Conservation (phyloP, 2,797 vertebrate species). For the Propithecus deckenii region DNA sequence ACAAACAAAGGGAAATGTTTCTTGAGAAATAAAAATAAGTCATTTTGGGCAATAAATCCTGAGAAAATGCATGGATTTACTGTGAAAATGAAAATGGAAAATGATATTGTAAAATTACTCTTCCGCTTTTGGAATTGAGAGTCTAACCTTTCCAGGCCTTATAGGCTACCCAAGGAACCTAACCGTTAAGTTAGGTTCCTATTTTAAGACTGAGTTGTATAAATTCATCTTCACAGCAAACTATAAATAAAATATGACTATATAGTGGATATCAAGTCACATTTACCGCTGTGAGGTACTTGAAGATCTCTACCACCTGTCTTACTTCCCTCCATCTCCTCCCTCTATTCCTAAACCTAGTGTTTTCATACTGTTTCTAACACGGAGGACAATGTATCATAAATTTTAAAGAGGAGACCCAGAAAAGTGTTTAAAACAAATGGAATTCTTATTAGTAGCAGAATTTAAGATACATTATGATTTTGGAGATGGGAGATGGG, state of each 20-base stretch:
- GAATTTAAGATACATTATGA: not conserved
- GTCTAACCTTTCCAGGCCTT: not conserved
- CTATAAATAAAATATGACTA: not conserved
- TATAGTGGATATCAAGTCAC: not conserved
- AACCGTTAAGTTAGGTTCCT: not conserved
- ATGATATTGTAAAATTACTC: not conserved
- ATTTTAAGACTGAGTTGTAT: not conserved
- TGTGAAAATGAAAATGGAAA: slow-evolving; percentile 44
- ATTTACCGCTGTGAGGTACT: not conserved
- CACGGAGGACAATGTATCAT: not conserved
- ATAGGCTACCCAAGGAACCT: not conserved
- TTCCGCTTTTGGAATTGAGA: not conserved
- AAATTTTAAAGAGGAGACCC: not conserved
- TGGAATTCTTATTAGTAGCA: not conserved
- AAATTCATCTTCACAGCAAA: not conserved
- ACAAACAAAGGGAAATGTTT: not conserved
- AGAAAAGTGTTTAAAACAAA: slow-evolving; percentile 4
- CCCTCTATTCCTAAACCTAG: not conserved
- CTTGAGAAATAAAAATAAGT: not conserved
- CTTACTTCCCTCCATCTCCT: not conserved
- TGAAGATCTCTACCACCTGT: not conserved
- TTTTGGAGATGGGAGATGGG: not conserved
- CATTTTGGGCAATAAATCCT: not conserved
- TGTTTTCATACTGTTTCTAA: not conserved
- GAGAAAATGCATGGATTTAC: not conserved